Evolutionary conservation across 2,888 invertebrate species (phyloP), one percentile per base, ranked within the genome.

Genomic region (Coronaproctus castanopsis): DNA sequence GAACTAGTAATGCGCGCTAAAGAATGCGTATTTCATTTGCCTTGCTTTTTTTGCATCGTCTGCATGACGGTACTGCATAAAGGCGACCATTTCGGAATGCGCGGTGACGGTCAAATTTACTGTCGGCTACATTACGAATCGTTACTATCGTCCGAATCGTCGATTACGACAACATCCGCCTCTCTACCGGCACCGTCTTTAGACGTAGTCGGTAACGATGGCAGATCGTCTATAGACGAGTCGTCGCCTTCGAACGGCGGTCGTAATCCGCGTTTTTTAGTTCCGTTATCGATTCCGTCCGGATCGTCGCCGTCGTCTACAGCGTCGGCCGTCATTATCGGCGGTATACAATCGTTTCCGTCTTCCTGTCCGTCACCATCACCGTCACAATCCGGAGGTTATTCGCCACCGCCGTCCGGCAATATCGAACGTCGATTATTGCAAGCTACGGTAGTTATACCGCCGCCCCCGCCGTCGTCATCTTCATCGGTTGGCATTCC

Each of bases 1-100:
- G 93, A 95, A 75, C 75, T 95, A 72, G 93, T 96, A 71, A 93
- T 96, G 93, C 78, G 91, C 58, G 93, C 91, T 10, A 78, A 89
- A 57, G 91, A 92, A 68, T 78, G 87, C 68, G 90, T 93, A 66
- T 96, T 89, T 77, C 95, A 96, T 76, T 84, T 93, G 62, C 84
- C 85, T 70, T 96, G 95, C 75, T 96, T 96, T 77, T 87, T 87
- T 54, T 95, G 95, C 72, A 84, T 85, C 52, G 81, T 86, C 57
- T 95, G 95, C 76, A 83, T 82, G 71, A 79, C 85, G 49, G 83
- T 86, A 2, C 78, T 96, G 62, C 87, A 85, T 61, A 90, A 92
- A 70, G 96, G 96, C 52, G 95, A 96, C 71, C 89, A 90, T 68
- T 96, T 92, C 75, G 92, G 92, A 65, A 87, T 93, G 76, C 79